These are phyloP conservation scores for Australoheros scitulus DNA, from an alignment of 2,113 vertebrate species.

Conservation along the genomic window DNA sequence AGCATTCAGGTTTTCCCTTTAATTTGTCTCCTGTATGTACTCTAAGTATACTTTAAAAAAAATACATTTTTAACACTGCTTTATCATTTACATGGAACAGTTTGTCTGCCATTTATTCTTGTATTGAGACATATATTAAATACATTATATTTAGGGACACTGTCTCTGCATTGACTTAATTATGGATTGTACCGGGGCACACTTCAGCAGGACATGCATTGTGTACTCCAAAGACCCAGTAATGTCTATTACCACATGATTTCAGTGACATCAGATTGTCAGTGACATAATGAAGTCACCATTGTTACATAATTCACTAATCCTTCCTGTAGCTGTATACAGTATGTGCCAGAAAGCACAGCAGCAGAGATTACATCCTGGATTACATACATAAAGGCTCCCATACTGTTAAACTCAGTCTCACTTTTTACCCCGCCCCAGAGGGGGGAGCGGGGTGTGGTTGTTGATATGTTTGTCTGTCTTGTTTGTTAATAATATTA, in stretches of 20 bases:
- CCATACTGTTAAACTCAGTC: constrained; percentile 6
- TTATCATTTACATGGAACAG: too few species aligned
- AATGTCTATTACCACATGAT: constrained; percentile 55
- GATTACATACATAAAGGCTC: constrained; percentile 31
- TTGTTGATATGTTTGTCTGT: too few species aligned
- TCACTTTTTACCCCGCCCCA: too few species aligned
- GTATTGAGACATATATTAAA: background rate
- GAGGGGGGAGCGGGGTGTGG: too few species aligned
- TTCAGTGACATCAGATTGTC: constrained; percentile 45
- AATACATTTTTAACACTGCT: background rate
- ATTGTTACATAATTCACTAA: constrained; percentile 69
- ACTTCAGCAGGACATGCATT: constrained; percentile 12
- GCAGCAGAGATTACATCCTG: constrained; percentile 16
- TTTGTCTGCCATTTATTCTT: background rate
- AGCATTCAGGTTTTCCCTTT: background rate
- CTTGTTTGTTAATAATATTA: too few species aligned
- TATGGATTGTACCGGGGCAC: background rate
- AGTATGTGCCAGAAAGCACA: constrained; percentile 11
- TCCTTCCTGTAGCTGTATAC: constrained; percentile 35
- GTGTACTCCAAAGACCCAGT: constrained; percentile 45
- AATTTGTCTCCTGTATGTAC: background rate
- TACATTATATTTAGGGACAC: background rate
- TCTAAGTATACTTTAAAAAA: background rate
- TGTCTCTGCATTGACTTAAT: constrained; percentile 1
- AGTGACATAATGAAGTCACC: constrained; percentile 48